phyloP scores from a whole-genome alignment of 2,113 vertebrate genomes.

The Bubo bubo region DNA sequence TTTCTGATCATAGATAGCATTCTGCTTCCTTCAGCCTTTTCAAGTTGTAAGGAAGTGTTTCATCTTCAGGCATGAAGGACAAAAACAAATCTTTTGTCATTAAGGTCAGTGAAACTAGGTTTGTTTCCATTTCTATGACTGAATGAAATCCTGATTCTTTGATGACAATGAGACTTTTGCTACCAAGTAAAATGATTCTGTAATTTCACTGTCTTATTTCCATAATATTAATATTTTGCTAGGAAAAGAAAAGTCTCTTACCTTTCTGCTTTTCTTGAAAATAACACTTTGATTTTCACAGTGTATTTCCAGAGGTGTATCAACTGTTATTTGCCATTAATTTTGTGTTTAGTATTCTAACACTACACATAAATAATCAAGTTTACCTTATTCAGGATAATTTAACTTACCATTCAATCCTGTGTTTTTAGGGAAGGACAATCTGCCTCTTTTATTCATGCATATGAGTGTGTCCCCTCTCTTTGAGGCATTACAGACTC shows the following conservation, averaged over 20 bases:
- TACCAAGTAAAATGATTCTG: neutral
- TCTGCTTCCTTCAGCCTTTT: neutral
- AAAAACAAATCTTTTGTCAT: neutral
- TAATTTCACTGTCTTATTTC: slow-evolving; percentile 16
- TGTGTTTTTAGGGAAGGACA: slow-evolving; percentile 2
- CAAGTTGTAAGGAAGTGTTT: neutral
- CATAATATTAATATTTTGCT: neutral
- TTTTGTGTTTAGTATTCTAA: slow-evolving; percentile 7
- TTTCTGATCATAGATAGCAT: neutral
- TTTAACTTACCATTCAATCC: slow-evolving; percentile 57
- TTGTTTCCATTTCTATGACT: neutral
- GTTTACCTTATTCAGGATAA: neutral
- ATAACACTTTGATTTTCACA: neutral
- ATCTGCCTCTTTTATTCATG: slow-evolving; percentile 4
- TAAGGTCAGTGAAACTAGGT: neutral
- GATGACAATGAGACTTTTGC: neutral
- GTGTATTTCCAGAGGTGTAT: slow-evolving; percentile 3
- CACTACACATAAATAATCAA: neutral
- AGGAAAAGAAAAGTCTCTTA: slow-evolving; percentile 50
- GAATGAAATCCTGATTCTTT: neutral
- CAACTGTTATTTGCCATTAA: neutral
- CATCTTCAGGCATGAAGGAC: slow-evolving; percentile 25
- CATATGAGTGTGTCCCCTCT: neutral
- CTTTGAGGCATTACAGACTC: neutral
- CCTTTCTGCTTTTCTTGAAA: slow-evolving; percentile 43